phyloP scores from a whole-genome alignment of 1,140 invertebrate species.

The Drosophila pruinosa region DNA sequence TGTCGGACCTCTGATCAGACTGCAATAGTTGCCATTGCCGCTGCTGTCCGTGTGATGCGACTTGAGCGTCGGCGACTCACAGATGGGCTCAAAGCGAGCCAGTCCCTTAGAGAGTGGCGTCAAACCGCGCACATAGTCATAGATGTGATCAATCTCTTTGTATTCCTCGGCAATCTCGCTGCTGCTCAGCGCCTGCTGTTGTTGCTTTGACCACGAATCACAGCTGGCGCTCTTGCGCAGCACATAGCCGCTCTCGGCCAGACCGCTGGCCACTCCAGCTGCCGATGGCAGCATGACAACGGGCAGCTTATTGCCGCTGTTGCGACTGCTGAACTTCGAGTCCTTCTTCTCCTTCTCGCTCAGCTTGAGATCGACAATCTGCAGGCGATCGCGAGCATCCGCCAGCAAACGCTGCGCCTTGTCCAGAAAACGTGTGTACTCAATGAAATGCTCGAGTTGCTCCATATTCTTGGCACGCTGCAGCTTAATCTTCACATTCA shows the following conservation, averaged over 20 bases:
- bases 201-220: constrained; percentile 83
- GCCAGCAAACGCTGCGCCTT: constrained; percentile 90
- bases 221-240: constrained; percentile 89
- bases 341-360: constrained; percentile 85
- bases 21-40: constrained; percentile 80
- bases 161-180: constrained; percentile 90
- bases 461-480: constrained; percentile 92
- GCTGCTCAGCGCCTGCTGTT: constrained; percentile 66
- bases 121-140: constrained; percentile 96
- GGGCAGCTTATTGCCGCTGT: constrained; percentile 64
- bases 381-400: constrained; percentile 93
- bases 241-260: constrained; percentile 84
- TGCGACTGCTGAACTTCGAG: constrained; percentile 79
- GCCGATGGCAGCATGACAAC: constrained; percentile 83
- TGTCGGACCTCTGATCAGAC: constrained; percentile 66
- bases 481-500: constrained; percentile 93
- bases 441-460: constrained; percentile 89
- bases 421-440: constrained; percentile 91
- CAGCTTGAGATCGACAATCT: constrained; percentile 90
- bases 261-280: constrained; percentile 71
- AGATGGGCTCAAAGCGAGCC: constrained; percentile 84
- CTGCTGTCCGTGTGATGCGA: constrained; percentile 80
- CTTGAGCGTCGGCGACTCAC: constrained; percentile 82
- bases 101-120: constrained; percentile 93
- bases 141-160: constrained; percentile 98